Evolutionary conservation across 2,113 vertebrate species (phyloP), one percentile per base, ranked within the genome.

Genomic region (Leucopsar rothschildi): DNA sequence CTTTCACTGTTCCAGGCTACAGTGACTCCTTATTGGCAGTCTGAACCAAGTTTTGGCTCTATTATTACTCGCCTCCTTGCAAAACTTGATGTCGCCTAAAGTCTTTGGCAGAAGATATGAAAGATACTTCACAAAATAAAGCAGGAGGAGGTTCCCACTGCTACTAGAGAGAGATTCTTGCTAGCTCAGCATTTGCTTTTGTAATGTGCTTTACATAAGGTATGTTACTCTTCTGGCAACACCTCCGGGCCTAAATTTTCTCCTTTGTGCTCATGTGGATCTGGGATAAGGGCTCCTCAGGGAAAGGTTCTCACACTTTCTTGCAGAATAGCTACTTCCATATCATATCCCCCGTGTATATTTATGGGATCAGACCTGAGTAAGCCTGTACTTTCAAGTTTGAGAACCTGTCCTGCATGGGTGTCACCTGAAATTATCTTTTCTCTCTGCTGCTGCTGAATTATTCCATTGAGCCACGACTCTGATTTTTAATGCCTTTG

Each of bases 21-120:
- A 94, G 42, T 42, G 79, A 80, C 69, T 93, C 66, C 50, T 83
- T 83, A 79, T 61, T 95, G 91, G 78, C 93, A 93, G 88, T 50
- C 72, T 95, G 83, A 81, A 86, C 69, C 69, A 84, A 78, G 88
- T 86, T 90, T 93, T 97, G 85, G 88, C 93, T 94, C 90, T 71
- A 60, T 78, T 92, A 86, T 71, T 92, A 78, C 80, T 88, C 0
- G 33, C 40, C 95, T 93, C 69, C 76, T 95, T 96, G 92, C 92
- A 95, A 93, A 97, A 94, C 86, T 92, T 76, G 61, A 83, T 92
- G 89, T 93, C 56, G 81, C 90, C 93, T 94, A 29, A 92, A 94
- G 92, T 90, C 94, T 95, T 96, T 95, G 94, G 95, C 95, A 96
- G 90, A 95, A 95, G 94, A 96, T 95, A 95, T 95, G 91, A 97